Evolutionary conservation across 2,113 vertebrate genomes (phyloP), one percentile per base, ranked within the genome.

Genomic region (Scalopus aquaticus): DNA sequence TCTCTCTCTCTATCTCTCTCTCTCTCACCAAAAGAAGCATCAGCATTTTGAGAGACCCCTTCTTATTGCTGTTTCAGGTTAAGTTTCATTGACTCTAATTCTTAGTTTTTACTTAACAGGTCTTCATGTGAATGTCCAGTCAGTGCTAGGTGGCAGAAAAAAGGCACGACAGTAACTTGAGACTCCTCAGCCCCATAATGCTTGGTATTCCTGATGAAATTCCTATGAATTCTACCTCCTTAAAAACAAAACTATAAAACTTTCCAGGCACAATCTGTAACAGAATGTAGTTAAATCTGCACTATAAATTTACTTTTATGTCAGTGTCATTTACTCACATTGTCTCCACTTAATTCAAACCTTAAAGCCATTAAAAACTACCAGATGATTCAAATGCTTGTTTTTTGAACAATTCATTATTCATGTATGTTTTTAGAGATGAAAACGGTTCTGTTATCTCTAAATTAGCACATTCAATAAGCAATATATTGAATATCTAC

Each of bases 211-310:
- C 92, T 95, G 96, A 97, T 95, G 85, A 16, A 97, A 73, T n/a
- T 96, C 39, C 17, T 91, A 88, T 84, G 93, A 65, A 46, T 91
- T 69, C 16, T 35, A 85, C 32, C 70, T 88, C 81, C 89, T 96
- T 94, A 17, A 70, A 98, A 97, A 84, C 20, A 96, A 93, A 97
- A 93, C 93, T 90, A 96, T 96, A 90, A 96, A 96, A 94, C 30
- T 77, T 24, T n/a, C 49, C 91, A 96, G 77, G 74, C 30, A 95
- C 95, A 94, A 97, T 37, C 73, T 97, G 30, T 96, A 95, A 87
- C 85, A 96, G 89, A 96, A 83, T 86, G 84, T 79, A 95, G 80
- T 96, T 96, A 96, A 95, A 85, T 39, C 77, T 73, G 51, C 49
- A 82, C 22, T 67, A 91, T 83, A 96, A 96, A 95, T 94, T 46